These are phyloP conservation scores for Danio kyathit DNA, from an alignment of 2,797 vertebrate genomes.

Conservation along the genomic window DNA sequence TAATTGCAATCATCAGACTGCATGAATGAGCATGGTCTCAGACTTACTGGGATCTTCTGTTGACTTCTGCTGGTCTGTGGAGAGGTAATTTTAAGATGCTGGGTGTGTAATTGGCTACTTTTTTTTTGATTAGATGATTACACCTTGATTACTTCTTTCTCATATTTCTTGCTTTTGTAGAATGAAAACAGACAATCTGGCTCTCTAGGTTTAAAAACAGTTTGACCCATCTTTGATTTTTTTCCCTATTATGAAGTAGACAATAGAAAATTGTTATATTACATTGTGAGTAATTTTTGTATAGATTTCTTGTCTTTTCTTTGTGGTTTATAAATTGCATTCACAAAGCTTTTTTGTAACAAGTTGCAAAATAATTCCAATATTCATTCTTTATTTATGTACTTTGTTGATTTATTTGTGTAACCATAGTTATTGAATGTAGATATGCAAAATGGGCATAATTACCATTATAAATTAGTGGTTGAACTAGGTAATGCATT, in stretches of 20 bases:
- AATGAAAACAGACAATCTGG: background rate
- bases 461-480: no score
- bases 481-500: no score
- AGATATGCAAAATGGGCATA: no score
- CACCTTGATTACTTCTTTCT: conserved; percentile 41
- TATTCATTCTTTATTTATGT: background rate
- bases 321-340: background rate
- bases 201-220: background rate
- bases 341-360: background rate
- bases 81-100: conserved; percentile 33
- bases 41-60: conserved; percentile 35
- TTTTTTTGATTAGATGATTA: conserved; percentile 44
- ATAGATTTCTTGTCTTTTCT: background rate
- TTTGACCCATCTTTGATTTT: background rate
- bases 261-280: background rate
- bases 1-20: conserved; percentile 50
- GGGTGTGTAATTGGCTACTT: conserved; percentile 30
- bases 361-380: background rate
- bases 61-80: conserved; percentile 33
- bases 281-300: background rate
- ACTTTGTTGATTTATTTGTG: no score
- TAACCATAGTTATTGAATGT: no score
- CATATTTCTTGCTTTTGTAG: background rate
- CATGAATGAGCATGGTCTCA: conserved; percentile 38
- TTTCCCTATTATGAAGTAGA: background rate